Percentiles rank a stretch among this genome's conserved stretches.
Conservation (phyloP, 2,797 vertebrate species). For the Decapterus maruadsi region DNA sequence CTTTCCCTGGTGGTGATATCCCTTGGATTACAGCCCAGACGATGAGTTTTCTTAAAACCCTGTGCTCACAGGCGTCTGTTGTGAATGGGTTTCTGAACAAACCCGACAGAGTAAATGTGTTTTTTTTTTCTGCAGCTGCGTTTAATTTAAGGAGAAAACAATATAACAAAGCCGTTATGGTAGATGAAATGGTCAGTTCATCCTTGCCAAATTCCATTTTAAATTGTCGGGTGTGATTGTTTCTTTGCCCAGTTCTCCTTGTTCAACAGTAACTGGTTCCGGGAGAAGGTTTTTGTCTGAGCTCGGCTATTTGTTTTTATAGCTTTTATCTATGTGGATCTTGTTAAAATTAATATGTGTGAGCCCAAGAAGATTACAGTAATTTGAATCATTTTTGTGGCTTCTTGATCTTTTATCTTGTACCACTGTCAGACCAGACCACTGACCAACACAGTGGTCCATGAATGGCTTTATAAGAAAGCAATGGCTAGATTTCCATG, state of each 20-base stretch:
- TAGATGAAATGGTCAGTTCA: conserved; percentile 22
- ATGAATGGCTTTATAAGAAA: no score
- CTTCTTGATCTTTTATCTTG: neutral
- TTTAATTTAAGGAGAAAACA: conserved; percentile 32
- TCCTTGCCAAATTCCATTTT: conserved; percentile 27
- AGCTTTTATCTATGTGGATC: neutral
- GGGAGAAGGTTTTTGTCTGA: neutral
- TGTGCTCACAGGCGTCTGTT: neutral
- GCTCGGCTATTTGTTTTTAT: no score
- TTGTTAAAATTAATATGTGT: neutral
- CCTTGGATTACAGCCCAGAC: conserved; percentile 13
- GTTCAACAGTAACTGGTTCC: conserved; percentile 3
- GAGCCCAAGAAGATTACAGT: neutral
- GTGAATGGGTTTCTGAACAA: conserved; percentile 20
- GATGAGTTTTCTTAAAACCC: conserved; percentile 18
- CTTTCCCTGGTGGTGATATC: conserved; percentile 6
- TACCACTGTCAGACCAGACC: neutral
- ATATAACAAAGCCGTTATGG: conserved; percentile 19
- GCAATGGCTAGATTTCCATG: neutral
- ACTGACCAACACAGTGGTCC: no score
- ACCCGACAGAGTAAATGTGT: conserved; percentile 10
- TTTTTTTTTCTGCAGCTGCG: conserved; percentile 10
- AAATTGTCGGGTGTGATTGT: conserved; percentile 5
- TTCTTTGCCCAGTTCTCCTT: neutral
- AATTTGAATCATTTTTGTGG: neutral